Evolutionary conservation across 64 coral and sea anemone genomes (phyloP), one percentile per base, ranked within the genome.

Genomic region (Porites australiensis): DNA sequence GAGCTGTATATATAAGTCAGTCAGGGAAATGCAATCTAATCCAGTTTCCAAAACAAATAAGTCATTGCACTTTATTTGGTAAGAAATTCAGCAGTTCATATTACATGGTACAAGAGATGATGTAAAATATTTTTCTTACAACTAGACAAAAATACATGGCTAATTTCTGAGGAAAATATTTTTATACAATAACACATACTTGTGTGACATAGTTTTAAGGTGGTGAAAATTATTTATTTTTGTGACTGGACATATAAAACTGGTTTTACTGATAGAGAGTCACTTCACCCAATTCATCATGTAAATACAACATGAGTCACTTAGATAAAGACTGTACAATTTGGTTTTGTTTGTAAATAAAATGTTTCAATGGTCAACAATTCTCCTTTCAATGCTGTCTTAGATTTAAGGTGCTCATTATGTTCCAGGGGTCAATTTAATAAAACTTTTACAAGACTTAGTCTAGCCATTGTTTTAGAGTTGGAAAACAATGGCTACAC

Each of bases 171-270:
- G 75, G 75, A 58, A 63, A 65, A 63, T 66, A 82, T 82, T 82
- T 82, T 82, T 82, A 82, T 51, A 76, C 47, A 57, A 78, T 21
- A n/a, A 10, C 2, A 4, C 6, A 69, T 21, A 65, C 46, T 50
- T 46, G 46, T 53, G 46, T 52, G 45, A 50, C 10, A 69, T 68
- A 5, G 58, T 82, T 48, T 83, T 67, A 66, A 51, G 68, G 44
- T 9, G 51, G 23, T 67, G 75, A 77, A 77, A 77, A 55, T 22
- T 64, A 55, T 68, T 84, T 84, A 68, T 68, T 84, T 84, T 63
- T 83, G 77, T 61, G 46, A 64, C 63, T 21, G 69, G 50, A 78
- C 55, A 78, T 12, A 27, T 83, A 12, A 62, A 22, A 50, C 11
- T 22, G 47, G 15, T 76, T 9, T 51, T 50, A 10, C 64, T 67